phyloP scores from a whole-genome alignment of 2,888 invertebrate genomes.

The Drosophila hawaiiensis region DNA sequence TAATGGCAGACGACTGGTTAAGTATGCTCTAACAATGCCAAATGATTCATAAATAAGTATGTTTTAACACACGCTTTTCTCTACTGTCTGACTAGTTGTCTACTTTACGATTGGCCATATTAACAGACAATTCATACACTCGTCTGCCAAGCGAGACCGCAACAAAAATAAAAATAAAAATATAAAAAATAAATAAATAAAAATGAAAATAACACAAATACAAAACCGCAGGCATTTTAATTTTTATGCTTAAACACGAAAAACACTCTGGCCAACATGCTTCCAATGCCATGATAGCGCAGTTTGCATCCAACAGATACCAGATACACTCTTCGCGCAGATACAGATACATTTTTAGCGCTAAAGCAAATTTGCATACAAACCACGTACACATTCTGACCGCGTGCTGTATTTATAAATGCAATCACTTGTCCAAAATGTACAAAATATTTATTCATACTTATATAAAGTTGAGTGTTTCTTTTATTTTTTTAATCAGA shows the following conservation, averaged over 20 bases:
- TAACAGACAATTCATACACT: slow-evolving; percentile 59
- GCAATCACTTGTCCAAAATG: slow-evolving; percentile 56
- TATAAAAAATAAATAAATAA: slow-evolving; percentile 1
- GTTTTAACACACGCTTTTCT: slow-evolving; percentile 8
- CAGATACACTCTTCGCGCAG: slow-evolving; percentile 54
- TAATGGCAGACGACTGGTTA: slow-evolving; percentile 47
- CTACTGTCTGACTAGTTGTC: slow-evolving; percentile 17
- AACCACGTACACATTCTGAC: slow-evolving; percentile 48
- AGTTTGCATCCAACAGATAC: slow-evolving; percentile 64
- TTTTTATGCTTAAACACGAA: slow-evolving; percentile 58
- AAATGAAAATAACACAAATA: slow-evolving; percentile 34
- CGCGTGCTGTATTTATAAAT: slow-evolving; percentile 36
- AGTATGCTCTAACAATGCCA: slow-evolving; percentile 53
- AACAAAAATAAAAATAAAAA: not conserved
- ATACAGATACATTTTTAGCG: not conserved
- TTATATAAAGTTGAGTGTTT: not conserved
- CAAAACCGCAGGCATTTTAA: slow-evolving; percentile 69
- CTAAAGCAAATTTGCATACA: slow-evolving; percentile 51
- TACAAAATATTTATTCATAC: not conserved
- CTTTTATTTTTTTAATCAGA: slow-evolving; percentile 38
- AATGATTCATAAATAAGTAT: slow-evolving; percentile 38
- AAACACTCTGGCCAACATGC: slow-evolving; percentile 44
- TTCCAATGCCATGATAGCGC: slow-evolving; percentile 43
- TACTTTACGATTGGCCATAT: slow-evolving; percentile 67
- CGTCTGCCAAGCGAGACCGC: slow-evolving; percentile 56